A percentile compares a stretch with the other conserved stretches of the same genome.
These are phyloP conservation scores for Gadus macrocephalus DNA, from an alignment of 2,113 vertebrate genomes.

Conservation along the genomic window DNA sequence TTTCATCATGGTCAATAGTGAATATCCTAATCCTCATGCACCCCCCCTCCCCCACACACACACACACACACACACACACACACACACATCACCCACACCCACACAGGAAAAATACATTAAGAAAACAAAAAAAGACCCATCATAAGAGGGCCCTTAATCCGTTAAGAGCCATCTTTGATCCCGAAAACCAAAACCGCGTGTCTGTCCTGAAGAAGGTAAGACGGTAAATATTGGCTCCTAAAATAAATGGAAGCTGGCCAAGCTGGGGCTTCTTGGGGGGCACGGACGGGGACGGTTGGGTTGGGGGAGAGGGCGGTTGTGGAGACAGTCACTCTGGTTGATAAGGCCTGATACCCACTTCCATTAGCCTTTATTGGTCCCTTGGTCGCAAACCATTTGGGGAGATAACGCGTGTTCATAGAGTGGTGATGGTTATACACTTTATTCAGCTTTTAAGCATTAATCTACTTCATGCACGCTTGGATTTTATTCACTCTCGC, in stretches of 20 bases:
- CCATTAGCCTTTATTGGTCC: constrained; percentile 55
- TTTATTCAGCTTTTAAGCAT: constrained; percentile 48
- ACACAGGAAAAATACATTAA: too few relatives aligned
- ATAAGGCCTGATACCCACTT: constrained; percentile 27
- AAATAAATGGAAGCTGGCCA: too few relatives aligned
- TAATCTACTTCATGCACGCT: constrained; percentile 47
- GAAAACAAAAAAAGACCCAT: too few relatives aligned
- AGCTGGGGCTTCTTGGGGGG: too few relatives aligned
- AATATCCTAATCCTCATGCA: background rate
- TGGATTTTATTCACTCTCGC: constrained; percentile 37
- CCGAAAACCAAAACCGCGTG: background rate
- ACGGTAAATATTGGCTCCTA: too few relatives aligned
- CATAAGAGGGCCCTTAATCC: constrained; percentile 8
- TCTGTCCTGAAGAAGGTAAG: too few relatives aligned
- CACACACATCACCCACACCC: background rate
- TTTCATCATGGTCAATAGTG: background rate
- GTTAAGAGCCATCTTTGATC: constrained; percentile 29
- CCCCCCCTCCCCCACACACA: too few relatives aligned
- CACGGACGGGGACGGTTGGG: background rate
- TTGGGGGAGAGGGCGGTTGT: too few relatives aligned
- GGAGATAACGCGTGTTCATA: constrained; percentile 38
- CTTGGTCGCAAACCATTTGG: constrained; percentile 33
- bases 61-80: background rate
- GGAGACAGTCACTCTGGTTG: constrained; percentile 26
- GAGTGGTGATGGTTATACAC: constrained; percentile 38